Evolutionary conservation across 2,797 vertebrate species (phyloP).

Genomic region (Gobionotothen gibberifrons): DNA sequence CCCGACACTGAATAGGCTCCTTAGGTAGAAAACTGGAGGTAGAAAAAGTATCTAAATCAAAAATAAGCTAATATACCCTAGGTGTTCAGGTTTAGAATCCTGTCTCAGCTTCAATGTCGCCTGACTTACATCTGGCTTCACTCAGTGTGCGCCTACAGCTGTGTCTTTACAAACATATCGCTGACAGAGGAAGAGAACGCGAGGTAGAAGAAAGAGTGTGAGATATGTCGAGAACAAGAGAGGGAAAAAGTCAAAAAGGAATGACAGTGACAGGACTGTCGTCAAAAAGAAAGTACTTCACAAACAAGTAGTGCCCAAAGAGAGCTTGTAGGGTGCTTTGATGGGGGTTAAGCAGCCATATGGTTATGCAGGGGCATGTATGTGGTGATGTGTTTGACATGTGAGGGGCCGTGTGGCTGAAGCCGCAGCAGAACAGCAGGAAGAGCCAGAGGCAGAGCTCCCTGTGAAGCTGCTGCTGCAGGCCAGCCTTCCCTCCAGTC

Average conservation of each 20-base stretch:
- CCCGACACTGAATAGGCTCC: not conserved
- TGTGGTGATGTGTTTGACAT: constrained; percentile 76
- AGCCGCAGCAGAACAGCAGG: constrained; percentile 57
- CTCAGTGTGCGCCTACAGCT: constrained; percentile 54
- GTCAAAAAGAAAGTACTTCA: constrained; percentile 6
- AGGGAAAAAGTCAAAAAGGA: constrained; percentile 4
- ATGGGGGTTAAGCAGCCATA: constrained; percentile 71
- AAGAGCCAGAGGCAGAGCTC: constrained; percentile 68
- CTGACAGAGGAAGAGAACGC: constrained; percentile 32
- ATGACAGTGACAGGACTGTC: constrained; percentile 5
- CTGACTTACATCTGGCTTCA: constrained; percentile 67
- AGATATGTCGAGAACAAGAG: not conserved
- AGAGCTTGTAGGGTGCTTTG: constrained; percentile 67
- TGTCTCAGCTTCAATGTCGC: constrained; percentile 22
- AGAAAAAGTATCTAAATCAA: constrained; percentile 5
- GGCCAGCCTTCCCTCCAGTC: constrained; percentile 26
- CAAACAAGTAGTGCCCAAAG: constrained; percentile 39
- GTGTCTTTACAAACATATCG: constrained; percentile 43
- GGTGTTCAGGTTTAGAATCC: constrained; percentile 29
- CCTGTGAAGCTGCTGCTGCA: constrained; percentile 39
- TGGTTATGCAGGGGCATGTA: constrained; percentile 72
- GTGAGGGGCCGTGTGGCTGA: constrained; percentile 63
- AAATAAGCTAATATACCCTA: constrained; percentile 1
- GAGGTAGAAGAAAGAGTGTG: not conserved
- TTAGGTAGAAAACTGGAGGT: not conserved